These are phyloP conservation scores for Phyllotreta striolata DNA, from an alignment of 2,888 invertebrate genomes.

Conservation along the genomic window DNA sequence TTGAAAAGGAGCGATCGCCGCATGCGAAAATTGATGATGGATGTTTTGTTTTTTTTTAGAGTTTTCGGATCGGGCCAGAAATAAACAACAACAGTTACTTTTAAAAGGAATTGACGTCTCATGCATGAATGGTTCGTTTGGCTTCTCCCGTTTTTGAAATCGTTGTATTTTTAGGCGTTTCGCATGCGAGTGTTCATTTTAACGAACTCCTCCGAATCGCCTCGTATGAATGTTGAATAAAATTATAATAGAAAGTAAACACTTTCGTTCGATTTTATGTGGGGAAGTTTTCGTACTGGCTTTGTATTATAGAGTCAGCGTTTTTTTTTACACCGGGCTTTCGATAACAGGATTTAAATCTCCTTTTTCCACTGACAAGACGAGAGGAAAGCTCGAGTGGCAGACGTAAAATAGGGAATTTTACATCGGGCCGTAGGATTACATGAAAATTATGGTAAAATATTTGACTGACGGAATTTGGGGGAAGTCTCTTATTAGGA, in stretches of 20 bases:
- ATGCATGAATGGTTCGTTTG: conserved; percentile 18
- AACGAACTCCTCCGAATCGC: background rate
- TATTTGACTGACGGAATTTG: too few species aligned
- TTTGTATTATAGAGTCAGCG: too few species aligned
- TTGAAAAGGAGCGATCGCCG: conserved; percentile 25
- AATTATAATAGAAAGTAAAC: too few species aligned
- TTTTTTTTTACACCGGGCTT: background rate
- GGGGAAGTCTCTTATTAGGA: too few species aligned
- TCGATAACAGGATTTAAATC: conserved; percentile 17
- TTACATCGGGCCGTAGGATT: conserved; percentile 16
- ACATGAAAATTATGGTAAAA: conserved; percentile 12
- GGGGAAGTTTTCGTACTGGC: too few species aligned
- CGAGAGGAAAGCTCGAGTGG: conserved; percentile 8
- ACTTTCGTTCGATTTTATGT: too few species aligned
- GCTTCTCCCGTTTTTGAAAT: background rate
- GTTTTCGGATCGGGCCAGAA: conserved; percentile 4
- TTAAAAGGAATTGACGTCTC: conserved; percentile 18
- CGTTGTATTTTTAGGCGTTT: background rate
- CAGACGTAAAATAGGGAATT: conserved; percentile 19
- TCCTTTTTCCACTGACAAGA: background rate
- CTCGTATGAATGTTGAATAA: background rate
- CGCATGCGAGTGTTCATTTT: too few species aligned
- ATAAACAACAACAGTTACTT: conserved; percentile 19
- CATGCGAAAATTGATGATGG: conserved; percentile 30
- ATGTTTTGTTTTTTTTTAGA: conserved; percentile 25